Percentiles rank a stretch among this genome's conserved stretches.
These are phyloP conservation scores for Gouania willdenowi DNA, from an alignment of 2,797 vertebrate species.

Conservation along the genomic window DNA sequence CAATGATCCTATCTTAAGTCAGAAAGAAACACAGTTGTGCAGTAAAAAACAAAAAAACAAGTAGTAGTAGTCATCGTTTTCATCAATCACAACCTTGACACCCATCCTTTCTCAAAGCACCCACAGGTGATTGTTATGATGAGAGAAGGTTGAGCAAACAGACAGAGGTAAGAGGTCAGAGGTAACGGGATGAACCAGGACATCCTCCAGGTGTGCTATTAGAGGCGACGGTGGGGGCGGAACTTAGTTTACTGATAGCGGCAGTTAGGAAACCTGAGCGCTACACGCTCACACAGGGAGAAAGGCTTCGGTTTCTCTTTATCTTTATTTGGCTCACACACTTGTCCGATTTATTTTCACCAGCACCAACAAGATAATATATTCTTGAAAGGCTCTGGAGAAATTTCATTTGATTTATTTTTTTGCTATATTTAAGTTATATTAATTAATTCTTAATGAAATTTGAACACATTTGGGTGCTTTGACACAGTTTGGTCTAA, in stretches of 20 bases:
- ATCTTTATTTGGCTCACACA: not conserved
- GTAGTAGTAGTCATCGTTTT: not conserved
- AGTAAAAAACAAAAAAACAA: not conserved
- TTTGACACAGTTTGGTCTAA: too few relatives aligned
- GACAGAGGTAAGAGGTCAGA: constrained; percentile 34
- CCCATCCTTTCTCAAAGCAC: constrained; percentile 3
- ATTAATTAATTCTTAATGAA: too few relatives aligned
- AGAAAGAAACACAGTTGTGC: not conserved
- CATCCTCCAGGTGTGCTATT: constrained; percentile 54
- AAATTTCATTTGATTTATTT: too few relatives aligned
- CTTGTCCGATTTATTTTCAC: too few relatives aligned
- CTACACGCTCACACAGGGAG: constrained; percentile 7
- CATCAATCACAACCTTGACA: constrained; percentile 2
- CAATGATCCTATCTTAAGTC: constrained; percentile 42
- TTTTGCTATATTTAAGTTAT: not conserved
- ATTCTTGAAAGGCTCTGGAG: too few relatives aligned
- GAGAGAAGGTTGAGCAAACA: constrained; percentile 25
- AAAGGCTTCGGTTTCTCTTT: constrained; percentile 4
- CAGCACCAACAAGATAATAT: too few relatives aligned
- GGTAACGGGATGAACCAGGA: constrained; percentile 36
- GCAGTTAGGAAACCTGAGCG: constrained; percentile 41
- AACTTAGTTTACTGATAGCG: constrained; percentile 14
- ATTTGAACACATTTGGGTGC: too few relatives aligned
- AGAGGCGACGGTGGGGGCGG: constrained; percentile 2
- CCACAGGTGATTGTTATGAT: constrained; percentile 22